Evolutionary conservation across 2,797 vertebrate species (phyloP).

Genomic region (Sebastes oblongus): DNA sequence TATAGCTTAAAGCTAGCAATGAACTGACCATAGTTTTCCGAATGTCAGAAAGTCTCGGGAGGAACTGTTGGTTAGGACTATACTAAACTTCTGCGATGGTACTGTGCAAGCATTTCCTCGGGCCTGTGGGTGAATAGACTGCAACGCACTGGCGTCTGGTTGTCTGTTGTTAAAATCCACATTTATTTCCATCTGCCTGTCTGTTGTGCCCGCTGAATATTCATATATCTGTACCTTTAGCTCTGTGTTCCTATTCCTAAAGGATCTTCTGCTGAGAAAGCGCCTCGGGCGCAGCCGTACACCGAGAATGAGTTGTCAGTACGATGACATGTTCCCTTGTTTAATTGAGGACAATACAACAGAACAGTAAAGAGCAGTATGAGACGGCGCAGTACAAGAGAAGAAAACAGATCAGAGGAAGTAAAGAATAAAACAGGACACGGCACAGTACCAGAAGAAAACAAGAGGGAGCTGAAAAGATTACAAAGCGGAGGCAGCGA

Average conservation of each 20-base stretch:
- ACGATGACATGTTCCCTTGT: slow-evolving; percentile 49
- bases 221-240: slow-evolving; percentile 56
- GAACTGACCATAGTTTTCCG: background rate
- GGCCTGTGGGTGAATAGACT: background rate
- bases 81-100: background rate
- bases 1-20: background rate
- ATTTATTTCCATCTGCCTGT: background rate
- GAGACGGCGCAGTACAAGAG: slow-evolving; percentile 20
- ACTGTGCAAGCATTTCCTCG: background rate
- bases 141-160: slow-evolving; percentile 9
- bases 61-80: background rate
- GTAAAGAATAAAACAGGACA: slow-evolving; percentile 43
- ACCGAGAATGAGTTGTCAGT: slow-evolving; percentile 49
- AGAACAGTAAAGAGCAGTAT: slow-evolving; percentile 36
- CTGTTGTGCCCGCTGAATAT: slow-evolving; percentile 54
- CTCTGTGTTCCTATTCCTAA: slow-evolving; percentile 48
- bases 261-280: slow-evolving; percentile 48
- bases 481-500: slow-evolving; percentile 8
- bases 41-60: background rate
- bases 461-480: slow-evolving; percentile 42
- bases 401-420: slow-evolving; percentile 52
- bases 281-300: slow-evolving; percentile 37
- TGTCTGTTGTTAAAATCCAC: slow-evolving; percentile 37
- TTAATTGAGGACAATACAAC: slow-evolving; percentile 68
- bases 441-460: slow-evolving; percentile 16